Conservation (phyloP, 2,113 vertebrate species). For the Dipodomys stephensi region DNA sequence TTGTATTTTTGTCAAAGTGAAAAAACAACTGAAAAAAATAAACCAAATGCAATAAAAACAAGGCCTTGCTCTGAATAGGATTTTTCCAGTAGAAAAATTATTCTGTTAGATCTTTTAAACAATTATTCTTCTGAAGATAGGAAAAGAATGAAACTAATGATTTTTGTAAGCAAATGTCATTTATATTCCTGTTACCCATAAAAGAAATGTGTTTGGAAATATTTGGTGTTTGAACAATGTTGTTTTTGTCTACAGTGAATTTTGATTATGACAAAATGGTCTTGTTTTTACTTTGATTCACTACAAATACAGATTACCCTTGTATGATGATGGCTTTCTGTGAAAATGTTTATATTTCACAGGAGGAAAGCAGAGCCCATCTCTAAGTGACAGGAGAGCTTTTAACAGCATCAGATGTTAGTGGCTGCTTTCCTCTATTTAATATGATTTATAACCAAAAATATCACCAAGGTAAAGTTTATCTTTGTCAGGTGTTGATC, state of each 20-base stretch:
- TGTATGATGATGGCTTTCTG: neutral
- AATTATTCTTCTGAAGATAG: neutral
- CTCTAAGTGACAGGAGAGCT: neutral
- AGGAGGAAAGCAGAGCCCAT: neutral
- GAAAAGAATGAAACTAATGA: neutral
- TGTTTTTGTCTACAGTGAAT: neutral
- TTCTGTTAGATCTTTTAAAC: neutral
- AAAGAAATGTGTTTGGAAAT: neutral
- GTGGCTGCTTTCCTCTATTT: neutral
- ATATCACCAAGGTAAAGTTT: neutral
- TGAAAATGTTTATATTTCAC: neutral
- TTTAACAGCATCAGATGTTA: neutral
- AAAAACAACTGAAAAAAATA: too few species aligned
- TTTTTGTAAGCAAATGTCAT: neutral
- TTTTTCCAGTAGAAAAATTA: neutral
- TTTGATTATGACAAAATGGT: neutral
- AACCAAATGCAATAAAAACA: neutral
- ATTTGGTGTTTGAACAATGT: neutral
- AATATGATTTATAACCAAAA: conserved; percentile 8
- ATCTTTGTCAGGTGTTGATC: conserved; percentile 1
- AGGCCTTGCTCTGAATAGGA: neutral
- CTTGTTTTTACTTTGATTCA: neutral
- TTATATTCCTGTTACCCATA: neutral
- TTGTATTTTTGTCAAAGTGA: too few species aligned
- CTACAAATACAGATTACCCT: neutral